phyloP scores from a whole-genome alignment of 2,797 vertebrate species.

The Acridotheres tristis region DNA sequence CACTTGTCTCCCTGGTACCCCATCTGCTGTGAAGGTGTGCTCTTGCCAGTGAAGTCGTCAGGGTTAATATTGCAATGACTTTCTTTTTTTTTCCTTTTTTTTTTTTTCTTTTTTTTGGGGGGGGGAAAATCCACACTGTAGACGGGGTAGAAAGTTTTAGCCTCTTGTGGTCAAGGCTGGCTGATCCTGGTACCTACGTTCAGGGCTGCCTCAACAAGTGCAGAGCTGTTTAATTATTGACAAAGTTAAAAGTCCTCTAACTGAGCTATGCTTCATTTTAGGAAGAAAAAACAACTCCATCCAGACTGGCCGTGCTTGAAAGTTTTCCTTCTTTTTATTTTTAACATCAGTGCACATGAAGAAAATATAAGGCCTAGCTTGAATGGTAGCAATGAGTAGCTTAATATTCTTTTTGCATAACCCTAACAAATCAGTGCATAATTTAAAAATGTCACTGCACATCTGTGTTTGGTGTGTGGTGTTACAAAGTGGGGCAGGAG shows the following conservation, averaged over 20 bases:
- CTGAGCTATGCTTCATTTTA: background rate
- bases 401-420: constrained; percentile 47
- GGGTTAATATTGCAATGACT: background rate
- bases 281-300: background rate
- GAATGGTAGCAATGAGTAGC: background rate
- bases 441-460: constrained; percentile 59
- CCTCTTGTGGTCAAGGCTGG: background rate
- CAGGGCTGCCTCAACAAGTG: background rate
- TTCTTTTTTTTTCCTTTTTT: too few relatives aligned
- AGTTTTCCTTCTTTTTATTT: constrained; percentile 4
- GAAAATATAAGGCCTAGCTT: background rate
- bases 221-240: constrained; percentile 37
- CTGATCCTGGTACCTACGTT: background rate
- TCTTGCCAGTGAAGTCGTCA: background rate
- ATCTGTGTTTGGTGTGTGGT: constrained; percentile 10
- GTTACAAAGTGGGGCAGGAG: background rate
- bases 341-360: background rate
- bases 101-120: too few relatives aligned
- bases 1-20: background rate
- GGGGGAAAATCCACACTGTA: background rate
- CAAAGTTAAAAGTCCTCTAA: background rate
- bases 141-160: background rate
- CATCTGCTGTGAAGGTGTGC: background rate
- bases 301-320: background rate
- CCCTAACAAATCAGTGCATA: constrained; percentile 30